Evolutionary conservation across 2,888 invertebrate species (phyloP), one percentile per base, ranked within the genome.

Genomic region (Sabatieria punctata): DNA sequence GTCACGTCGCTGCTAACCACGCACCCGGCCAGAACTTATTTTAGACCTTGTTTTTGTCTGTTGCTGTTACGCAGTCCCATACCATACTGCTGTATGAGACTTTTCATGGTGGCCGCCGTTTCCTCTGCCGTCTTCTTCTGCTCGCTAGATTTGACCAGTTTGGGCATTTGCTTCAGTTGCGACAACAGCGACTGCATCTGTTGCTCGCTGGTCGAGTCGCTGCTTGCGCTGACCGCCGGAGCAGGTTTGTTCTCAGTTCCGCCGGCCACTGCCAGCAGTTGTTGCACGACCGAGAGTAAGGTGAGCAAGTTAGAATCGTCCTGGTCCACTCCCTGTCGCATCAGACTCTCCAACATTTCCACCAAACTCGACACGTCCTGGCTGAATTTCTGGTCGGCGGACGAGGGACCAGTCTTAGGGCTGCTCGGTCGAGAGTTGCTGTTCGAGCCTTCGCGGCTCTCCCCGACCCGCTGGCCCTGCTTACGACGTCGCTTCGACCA

Each of bases 401-500:
- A 8, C 30, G 30, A 8, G 30, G 30, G 30, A 30, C 8, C 30
- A 11, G 8, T 30, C 8, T 8, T 8, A 30, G 30, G 30, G 8
- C 8, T 30, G 8, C 8, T 8, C 8, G 30, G 30, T 30, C 30
- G 30, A 30, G 30, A 30, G 30, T 30, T 19, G 23, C 22, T 22
- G n/a, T 6, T 19, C 13, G 26, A 19, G n/a, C 18, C 15, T 8
- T 37, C 38, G 4, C 13, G 43, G 19, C 21, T n/a, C 45, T 6
- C 51, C 50, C 22, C 52, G 22, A 25, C 43, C 43, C 15, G 39
- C 13, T 41, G 40, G 25, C 41, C 39, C n/a, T 53, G 54, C 51
- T 64, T 67, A 57, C 86, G 78, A n/a, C 88, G 78, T 66, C 84
- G 85, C 70, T 97, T 97, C 60, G 88, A 86, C 93, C 95, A 97